Base-by-base conservation (phyloP, 2,797 vertebrate species). In the Pangasius sanitwongsei region DNA sequence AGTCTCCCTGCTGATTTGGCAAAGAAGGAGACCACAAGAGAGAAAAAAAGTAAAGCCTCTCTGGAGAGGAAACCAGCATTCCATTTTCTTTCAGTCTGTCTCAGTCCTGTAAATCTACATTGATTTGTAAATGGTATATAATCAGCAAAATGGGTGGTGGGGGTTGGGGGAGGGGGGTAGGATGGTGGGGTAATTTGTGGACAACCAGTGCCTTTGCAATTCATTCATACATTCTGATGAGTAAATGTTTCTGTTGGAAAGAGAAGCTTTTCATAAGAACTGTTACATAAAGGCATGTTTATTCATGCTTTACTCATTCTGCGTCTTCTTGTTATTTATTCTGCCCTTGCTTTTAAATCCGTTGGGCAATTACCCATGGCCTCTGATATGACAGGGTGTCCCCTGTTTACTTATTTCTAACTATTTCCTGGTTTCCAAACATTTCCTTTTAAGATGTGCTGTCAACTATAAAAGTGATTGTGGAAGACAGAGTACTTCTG, bases 251-350 rank as follows among this genome's bases (percentile, higher is more conserved):
- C 92, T 92, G 86, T 90, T 57, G 87, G 91, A 91, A 80, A 82
- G n/a, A 37, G 63, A 57, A 28, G 88, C 67, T 91, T 92, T 91
- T 89, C 63, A 86, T 85, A 91, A 88, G 61, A 89, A 87, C 87
- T 90, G 90, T 93, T 93, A 92, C 90, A 81, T 88, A 91, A 90
- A 93, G 91, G 90, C 92, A 91, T 89, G 91, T 88, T 91, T 74
- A 13, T 61, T 87, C 90, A 80, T 88, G 67, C 87, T 89, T 87
- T 69, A 63, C 90, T 82, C 86, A 57, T 86, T 74, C 89, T 83
- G 74, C 81, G 77, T 88, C 87, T 72, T 65, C 87, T 82, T 72
- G 89, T 88, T 89, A 90, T 93, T 91, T 91, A 55, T 87, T 92
- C 89, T 92, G 89, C 83, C 90, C 63, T 83, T 65, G 86, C 86